phyloP scores from a whole-genome alignment of 2,888 invertebrate species.

The Diachrysia chrysitis region DNA sequence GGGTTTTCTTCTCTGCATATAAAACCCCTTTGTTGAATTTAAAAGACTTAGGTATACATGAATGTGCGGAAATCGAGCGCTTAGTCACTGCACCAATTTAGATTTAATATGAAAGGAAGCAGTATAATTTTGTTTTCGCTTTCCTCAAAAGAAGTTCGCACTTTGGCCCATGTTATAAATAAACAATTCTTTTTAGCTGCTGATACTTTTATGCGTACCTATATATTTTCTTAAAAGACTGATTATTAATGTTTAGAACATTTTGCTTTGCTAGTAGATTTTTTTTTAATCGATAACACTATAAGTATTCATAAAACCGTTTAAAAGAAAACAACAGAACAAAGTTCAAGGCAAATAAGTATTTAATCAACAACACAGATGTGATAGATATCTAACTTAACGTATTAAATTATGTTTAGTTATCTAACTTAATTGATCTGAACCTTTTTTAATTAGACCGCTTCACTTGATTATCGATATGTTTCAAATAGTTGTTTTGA shows the following conservation, averaged over 20 bases:
- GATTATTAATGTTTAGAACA: background rate
- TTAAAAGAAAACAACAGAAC: no score
- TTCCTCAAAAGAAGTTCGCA: background rate
- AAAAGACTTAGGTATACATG: background rate
- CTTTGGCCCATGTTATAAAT: background rate
- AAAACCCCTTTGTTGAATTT: no score
- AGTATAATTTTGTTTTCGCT: background rate
- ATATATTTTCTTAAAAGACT: background rate
- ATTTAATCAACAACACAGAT: no score
- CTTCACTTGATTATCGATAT: background rate
- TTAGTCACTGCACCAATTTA: background rate
- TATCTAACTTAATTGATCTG: no score
- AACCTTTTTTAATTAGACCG: no score
- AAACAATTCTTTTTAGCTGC: background rate
- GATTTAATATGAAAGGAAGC: conserved; percentile 1
- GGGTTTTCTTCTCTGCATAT: no score
- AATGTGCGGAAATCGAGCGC: background rate
- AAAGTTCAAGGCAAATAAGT: no score
- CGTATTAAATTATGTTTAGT: no score
- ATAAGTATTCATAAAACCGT: no score
- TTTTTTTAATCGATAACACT: no score
- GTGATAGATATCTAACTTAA: no score
- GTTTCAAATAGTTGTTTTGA: background rate
- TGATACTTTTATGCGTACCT: background rate
- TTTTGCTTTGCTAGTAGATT: background rate